Conservation (phyloP, 1,140 invertebrate genomes). For the Euglossa dilemma region DNA sequence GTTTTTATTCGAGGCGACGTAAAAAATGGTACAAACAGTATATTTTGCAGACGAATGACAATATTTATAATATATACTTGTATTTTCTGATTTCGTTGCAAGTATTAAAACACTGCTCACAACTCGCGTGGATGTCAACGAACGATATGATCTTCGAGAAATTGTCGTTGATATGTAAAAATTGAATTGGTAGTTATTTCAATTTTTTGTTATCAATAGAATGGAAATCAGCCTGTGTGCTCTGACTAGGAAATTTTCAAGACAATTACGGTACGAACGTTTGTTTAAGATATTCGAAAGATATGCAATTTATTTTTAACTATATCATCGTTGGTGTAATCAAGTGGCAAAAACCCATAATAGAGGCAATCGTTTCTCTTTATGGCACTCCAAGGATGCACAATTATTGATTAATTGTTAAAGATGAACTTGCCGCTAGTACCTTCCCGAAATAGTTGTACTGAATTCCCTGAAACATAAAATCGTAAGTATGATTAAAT, state of each 20-base stretch:
- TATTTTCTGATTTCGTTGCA: neutral
- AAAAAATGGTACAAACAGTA: neutral
- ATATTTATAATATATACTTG: neutral
- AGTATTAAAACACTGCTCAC: neutral
- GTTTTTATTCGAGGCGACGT: neutral
- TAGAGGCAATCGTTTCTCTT: constrained; percentile 46
- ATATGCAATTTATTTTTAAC: constrained; percentile 45
- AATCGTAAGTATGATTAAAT: constrained; percentile 6
- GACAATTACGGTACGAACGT: neutral
- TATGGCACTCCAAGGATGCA: constrained; percentile 41
- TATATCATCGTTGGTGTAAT: constrained; percentile 15
- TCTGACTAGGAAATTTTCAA: neutral
- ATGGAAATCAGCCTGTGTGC: neutral
- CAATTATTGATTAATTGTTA: constrained; percentile 46
- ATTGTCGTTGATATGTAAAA: neutral
- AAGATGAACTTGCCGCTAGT: constrained; percentile 15
- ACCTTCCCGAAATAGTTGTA: constrained; percentile 22
- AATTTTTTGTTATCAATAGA: neutral
- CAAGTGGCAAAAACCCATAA: constrained; percentile 35
- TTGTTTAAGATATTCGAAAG: neutral
- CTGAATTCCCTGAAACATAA: constrained; percentile 44
- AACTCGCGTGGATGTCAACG: neutral
- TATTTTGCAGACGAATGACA: neutral
- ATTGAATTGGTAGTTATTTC: neutral
- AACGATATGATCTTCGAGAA: neutral